Conservation (phyloP, 2,113 vertebrate species). For the Anoplopoma fimbria region DNA sequence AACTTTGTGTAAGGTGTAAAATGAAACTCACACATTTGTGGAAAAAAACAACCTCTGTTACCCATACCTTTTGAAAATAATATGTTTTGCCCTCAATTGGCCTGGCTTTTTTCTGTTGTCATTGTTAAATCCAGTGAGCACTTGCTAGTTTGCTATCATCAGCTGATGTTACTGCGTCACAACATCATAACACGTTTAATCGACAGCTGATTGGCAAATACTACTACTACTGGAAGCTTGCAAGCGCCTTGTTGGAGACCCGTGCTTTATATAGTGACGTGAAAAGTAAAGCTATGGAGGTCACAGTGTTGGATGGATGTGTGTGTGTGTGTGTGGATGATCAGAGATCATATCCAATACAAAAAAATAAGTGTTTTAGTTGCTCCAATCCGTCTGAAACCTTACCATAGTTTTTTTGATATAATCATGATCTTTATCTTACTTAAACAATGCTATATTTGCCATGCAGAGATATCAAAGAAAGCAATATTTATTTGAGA, state of each 20-base stretch:
- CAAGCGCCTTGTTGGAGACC: not conserved
- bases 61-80: not conserved
- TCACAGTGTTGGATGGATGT: not conserved
- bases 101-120: not conserved
- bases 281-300: not conserved
- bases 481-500: not conserved
- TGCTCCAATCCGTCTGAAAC: not conserved
- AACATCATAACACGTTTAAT: not conserved
- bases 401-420: not conserved
- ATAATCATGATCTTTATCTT: not conserved
- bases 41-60: not conserved
- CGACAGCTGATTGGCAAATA: not conserved
- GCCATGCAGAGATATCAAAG: not conserved
- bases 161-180: not conserved
- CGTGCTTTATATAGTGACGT: not conserved
- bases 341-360: not conserved
- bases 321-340: not conserved
- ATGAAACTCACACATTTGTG: not conserved
- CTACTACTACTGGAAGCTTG: not conserved
- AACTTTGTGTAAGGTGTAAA: no score
- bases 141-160: not conserved
- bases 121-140: not conserved
- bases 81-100: not conserved
- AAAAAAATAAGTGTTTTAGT: not conserved
- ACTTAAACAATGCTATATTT: not conserved